Evolutionary conservation across 2,797 vertebrate genomes (phyloP), one percentile per base, ranked within the genome.

Genomic region (Siniperca scherzeri): DNA sequence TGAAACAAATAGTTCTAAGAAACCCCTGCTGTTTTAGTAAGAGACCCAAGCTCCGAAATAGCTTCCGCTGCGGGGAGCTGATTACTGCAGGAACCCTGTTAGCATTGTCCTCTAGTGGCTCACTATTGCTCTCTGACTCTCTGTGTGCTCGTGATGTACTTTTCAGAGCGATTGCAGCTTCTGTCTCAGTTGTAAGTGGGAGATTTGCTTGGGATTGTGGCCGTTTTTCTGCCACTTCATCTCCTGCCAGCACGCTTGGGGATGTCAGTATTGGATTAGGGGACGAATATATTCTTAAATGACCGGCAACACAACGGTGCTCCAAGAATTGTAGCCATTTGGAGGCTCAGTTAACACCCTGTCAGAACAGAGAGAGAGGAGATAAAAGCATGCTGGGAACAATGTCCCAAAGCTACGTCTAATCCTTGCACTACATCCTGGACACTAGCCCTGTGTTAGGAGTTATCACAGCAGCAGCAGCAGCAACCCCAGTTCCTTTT

Each of bases 301-400:
- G 86, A 74, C 77, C 74, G 71, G 80, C 76, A 82, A 50, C 53
- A 22, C 69, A 52, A 56, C 74, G 42, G 62, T 61, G 83, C 67
- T 76, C 22, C 1, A 38, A 73, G 61, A 78, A 72, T 36, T 55
- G 61, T 25, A 57, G 52, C 70, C 60, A 44, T 83, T 86, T 21
- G 22, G 82, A 79, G 70, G 74, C 85, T 77, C 87, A 0, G 84
- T 88, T 89, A 83, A 86, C 77, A 87, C 82, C 68, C 84, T 89
- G 80, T 89, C 80, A 81, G 76, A 85, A 85, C 69, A 88, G 57
- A 74, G 70, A 75, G 80, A 74, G 84, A 46, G 80, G 77, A 91
- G 91, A 91, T 89, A 88, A 92, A 88, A 85, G 90, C 69, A 57
- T 59, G 71, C 80, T 86, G 81, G 80, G 84, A 91, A 92, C 83